Base-by-base conservation (phyloP, 2,797 vertebrate genomes). In the Poliocrania exsul region DNA sequence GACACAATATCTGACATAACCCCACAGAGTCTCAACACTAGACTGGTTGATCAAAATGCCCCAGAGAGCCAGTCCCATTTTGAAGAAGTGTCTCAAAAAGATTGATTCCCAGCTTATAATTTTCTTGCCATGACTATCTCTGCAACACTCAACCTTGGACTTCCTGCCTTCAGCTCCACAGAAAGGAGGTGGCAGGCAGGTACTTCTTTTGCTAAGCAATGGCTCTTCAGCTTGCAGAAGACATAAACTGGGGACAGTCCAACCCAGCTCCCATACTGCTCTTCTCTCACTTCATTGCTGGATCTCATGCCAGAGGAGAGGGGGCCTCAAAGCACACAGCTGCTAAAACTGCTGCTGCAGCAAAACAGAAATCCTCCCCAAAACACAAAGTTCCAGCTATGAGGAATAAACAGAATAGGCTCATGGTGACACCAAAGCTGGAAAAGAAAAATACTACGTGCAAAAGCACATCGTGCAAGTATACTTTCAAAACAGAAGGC, bases 311-410 rank as follows among this genome's bases (percentile, higher is more conserved):
- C 51, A 90, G 69, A 74, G 35, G 35, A 89, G 35, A 80, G 0
- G 0, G 50, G 25, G 62, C 62, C 62, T 81, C 82, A 58, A 24
- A 72, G 42, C 29, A 54, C 0, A 0, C 88, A 96, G 73, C 66
- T 88, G 81, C 62, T 91, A 44, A 81, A 96, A 84, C 54, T 93
- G 81, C 93, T 93, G 66, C 65, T 90, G 53, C 88, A 88, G 90
- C 78, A 38, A 49, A 95, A 75, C 18, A 88, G 71, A 93, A 90
- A 91, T 61, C 81, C 28, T 84, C n/a, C 73, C 47, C 29, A 62
- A 81, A 93, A 86, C 62, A 88, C 62, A 75, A 42, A 92, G 44
- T 49, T 89, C 31, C 49, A 69, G 42, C 77, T 61, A 44, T 7
- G 13, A 31, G 33, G 66, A 86, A 77, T 66, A 84, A 88, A 64